phyloP scores from a whole-genome alignment of 2,797 vertebrate species.

The Pelodytes ibericus region DNA sequence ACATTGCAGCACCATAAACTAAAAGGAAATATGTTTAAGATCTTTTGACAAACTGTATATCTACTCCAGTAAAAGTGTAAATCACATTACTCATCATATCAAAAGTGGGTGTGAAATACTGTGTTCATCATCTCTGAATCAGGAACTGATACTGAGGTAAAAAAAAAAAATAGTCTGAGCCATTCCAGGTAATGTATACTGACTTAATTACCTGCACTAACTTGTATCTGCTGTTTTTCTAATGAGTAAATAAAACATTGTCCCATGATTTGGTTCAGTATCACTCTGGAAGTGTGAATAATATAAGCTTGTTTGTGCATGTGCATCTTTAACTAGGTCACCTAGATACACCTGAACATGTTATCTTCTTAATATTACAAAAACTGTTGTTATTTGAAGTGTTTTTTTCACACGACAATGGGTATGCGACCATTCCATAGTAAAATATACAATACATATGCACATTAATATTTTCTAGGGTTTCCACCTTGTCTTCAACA shows the following conservation, averaged over 20 bases:
- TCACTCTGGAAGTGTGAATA: constrained; percentile 5
- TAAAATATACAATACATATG: too few species aligned
- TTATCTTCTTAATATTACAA: too few species aligned
- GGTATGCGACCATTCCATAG: too few species aligned
- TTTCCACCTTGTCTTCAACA: too few species aligned
- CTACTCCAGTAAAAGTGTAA: too few species aligned
- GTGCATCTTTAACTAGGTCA: constrained; percentile 1
- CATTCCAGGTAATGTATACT: not conserved
- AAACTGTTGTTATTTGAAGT: too few species aligned
- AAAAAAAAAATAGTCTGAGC: not conserved
- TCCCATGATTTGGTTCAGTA: not conserved
- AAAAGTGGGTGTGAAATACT: not conserved
- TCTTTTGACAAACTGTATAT: too few species aligned
- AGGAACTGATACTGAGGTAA: constrained; percentile 12
- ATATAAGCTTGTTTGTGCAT: constrained; percentile 4
- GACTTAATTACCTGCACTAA: constrained; percentile 2
- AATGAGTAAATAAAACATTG: not conserved
- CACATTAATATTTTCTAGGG: too few species aligned
- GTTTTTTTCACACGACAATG: too few species aligned
- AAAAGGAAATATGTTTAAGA: too few species aligned
- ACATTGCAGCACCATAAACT: too few species aligned
- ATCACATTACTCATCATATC: not conserved
- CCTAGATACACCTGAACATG: not conserved
- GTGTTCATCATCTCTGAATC: not conserved
- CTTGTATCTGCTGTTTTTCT: not conserved